Evolutionary conservation across 2,113 vertebrate species (phyloP).

Genomic region (Vombatus ursinus): DNA sequence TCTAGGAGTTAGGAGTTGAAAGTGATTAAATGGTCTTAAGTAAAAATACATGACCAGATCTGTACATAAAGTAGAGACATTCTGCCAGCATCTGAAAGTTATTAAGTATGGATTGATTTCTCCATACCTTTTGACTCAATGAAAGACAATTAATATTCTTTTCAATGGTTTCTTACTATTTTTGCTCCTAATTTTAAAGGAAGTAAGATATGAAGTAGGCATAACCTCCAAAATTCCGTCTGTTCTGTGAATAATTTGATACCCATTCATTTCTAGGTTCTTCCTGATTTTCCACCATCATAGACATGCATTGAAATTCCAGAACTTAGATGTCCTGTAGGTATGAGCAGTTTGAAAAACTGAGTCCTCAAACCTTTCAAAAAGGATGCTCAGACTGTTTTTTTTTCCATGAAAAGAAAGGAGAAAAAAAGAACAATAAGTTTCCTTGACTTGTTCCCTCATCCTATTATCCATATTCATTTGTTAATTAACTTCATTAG

Average conservation of each 20-base stretch:
- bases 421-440: neutral
- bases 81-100: neutral
- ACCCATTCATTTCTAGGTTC: neutral
- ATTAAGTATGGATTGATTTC: neutral
- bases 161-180: neutral
- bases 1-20: neutral
- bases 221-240: neutral
- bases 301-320: neutral
- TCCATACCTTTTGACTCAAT: neutral
- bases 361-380: neutral
- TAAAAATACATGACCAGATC: neutral
- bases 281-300: neutral
- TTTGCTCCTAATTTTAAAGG: neutral
- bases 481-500: conserved; percentile 51
- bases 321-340: neutral
- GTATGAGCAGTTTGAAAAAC: neutral
- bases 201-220: conserved; percentile 24
- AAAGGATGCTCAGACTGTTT: neutral
- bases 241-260: neutral
- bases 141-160: conserved; percentile 4
- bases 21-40: neutral
- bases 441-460: conserved; percentile 2
- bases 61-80: neutral
- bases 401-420: neutral
- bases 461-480: conserved; percentile 48